Evolutionary conservation across 1,140 invertebrate species (phyloP).

Genomic region (Paraescarpia echinospica): DNA sequence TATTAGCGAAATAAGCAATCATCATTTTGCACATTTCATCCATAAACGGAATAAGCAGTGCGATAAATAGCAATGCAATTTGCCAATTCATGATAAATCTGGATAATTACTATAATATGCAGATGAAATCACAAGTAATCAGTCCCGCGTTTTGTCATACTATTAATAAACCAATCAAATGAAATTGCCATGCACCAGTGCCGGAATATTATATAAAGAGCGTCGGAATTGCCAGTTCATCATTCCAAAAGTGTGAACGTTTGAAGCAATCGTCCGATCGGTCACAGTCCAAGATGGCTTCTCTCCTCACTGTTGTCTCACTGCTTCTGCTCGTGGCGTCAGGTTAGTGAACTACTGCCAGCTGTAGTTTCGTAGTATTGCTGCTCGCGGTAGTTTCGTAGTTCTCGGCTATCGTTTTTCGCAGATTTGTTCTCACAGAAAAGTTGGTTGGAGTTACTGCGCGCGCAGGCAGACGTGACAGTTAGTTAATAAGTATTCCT

Average conservation of each 20-base stretch:
- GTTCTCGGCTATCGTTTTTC: neutral
- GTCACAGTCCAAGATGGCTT: neutral
- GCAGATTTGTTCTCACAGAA: too few species aligned
- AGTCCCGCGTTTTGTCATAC: neutral
- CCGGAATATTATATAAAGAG: neutral
- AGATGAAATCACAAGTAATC: neutral
- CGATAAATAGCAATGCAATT: neutral
- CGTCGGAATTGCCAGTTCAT: neutral
- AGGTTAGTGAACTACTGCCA: neutral
- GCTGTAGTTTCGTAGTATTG: neutral
- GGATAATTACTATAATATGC: neutral
- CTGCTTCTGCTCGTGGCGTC: neutral
- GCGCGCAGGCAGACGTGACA: too few species aligned
- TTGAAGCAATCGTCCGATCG: neutral
- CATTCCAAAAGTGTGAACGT: neutral
- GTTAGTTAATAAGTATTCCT: too few species aligned
- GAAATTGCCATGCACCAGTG: neutral
- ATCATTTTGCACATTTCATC: neutral
- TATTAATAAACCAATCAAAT: neutral
- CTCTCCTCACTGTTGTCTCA: neutral
- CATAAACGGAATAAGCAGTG: neutral
- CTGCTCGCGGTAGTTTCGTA: neutral
- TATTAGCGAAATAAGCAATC: neutral
- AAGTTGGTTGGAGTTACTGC: too few species aligned
- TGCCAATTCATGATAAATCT: neutral